These are phyloP conservation scores for Hypselothyrea guttata DNA, from an alignment of 2,888 invertebrate genomes.

Conservation along the genomic window DNA sequence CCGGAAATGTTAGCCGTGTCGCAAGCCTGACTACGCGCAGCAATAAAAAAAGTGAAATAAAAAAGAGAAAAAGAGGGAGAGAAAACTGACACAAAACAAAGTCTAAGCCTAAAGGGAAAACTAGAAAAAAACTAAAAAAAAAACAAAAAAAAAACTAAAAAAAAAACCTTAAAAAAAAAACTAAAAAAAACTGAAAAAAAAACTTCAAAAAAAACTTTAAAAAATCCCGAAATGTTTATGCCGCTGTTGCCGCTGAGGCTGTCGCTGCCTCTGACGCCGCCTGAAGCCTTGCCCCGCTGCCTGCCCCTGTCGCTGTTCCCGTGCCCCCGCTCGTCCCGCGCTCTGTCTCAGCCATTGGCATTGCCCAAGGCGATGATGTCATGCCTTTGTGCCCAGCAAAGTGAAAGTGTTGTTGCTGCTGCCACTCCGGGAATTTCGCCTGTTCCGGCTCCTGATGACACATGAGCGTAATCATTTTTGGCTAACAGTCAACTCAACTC, in stretches of 20 bases:
- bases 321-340: neutral
- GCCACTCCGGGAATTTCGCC: constrained; percentile 5
- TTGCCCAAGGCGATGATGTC: constrained; percentile 68
- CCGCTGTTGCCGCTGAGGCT: constrained; percentile 41
- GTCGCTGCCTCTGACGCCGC: constrained; percentile 2
- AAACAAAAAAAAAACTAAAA: constrained; percentile 22
- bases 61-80: neutral
- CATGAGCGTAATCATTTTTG: constrained; percentile 51
- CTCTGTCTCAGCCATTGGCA: neutral
- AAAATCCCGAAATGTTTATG: constrained; percentile 32
- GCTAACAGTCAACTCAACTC: constrained; percentile 26
- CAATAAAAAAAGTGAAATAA: neutral
- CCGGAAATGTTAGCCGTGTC: constrained; percentile 69
- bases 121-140: constrained; percentile 19
- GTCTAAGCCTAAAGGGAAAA: constrained; percentile 1
- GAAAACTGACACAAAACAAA: constrained; percentile 3
- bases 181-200: constrained; percentile 18
- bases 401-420: constrained; percentile 61
- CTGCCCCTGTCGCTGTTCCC: no score
- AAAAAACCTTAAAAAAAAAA: constrained; percentile 23
- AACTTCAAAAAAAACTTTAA: constrained; percentile 1
- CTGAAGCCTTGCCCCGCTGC: no score
- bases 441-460: constrained; percentile 35
- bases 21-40: constrained; percentile 6
- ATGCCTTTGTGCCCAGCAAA: constrained; percentile 53